Percentiles rank a stretch among this genome's conserved stretches.
Conservation (phyloP, 2,113 vertebrate species). For the Danio rerio region GRCz12tu NC_133185.1:27546001-27546500, state of each 20-base stretch:
- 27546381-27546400: constrained; percentile 49
- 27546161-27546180: constrained; percentile 28
- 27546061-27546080: constrained; percentile 28
- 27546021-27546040: neutral
- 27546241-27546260: constrained; percentile 52
- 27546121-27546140: constrained; percentile 45
- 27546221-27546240: constrained; percentile 52
- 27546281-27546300: constrained; percentile 45
- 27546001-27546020: neutral
- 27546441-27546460: constrained; percentile 9
- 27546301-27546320: constrained; percentile 39
- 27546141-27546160: constrained; percentile 20
- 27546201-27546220: constrained; percentile 38
- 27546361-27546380: constrained; percentile 41
- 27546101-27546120: constrained; percentile 33
- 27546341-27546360: constrained; percentile 38
- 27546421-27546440: neutral
- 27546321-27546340: constrained; percentile 32
- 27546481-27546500: neutral
- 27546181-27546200: constrained; percentile 38
- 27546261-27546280: constrained; percentile 36
- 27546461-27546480: constrained; percentile 14
- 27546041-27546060: neutral
- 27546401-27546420: constrained; percentile 39
- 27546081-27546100: constrained; percentile 16